Conservation (phyloP, 2,113 vertebrate genomes). For the Cololabis saira region DNA sequence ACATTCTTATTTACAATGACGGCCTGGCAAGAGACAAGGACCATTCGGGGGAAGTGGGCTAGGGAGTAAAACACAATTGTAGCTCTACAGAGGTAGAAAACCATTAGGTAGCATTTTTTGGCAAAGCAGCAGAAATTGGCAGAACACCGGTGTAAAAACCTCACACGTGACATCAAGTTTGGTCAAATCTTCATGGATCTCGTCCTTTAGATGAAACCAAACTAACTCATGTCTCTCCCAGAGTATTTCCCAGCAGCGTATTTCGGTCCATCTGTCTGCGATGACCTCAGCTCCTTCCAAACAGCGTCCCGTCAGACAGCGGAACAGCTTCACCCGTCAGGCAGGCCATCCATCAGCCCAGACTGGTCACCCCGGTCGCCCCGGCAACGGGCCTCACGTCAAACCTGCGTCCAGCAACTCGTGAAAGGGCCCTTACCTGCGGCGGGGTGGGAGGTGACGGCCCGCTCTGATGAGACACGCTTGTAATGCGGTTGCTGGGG, state of each 20-base stretch:
- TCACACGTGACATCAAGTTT: neutral
- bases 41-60: too few species aligned
- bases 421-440: slow-evolving; percentile 47
- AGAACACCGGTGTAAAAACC: too few species aligned
- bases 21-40: too few species aligned
- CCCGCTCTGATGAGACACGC: slow-evolving; percentile 28
- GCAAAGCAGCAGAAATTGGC: too few species aligned
- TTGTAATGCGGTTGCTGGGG: slow-evolving; percentile 34
- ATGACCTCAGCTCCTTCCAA: slow-evolving; percentile 46
- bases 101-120: too few species aligned
- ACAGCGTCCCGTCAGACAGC: slow-evolving; percentile 29
- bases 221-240: neutral
- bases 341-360: slow-evolving; percentile 54
- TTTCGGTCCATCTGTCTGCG: slow-evolving; percentile 1
- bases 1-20: too few species aligned
- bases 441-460: slow-evolving; percentile 63
- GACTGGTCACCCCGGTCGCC: slow-evolving; percentile 45
- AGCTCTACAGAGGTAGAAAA: too few species aligned
- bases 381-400: slow-evolving; percentile 40
- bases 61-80: too few species aligned
- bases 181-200: neutral
- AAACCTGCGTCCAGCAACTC: slow-evolving; percentile 70
- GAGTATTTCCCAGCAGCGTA: slow-evolving; percentile 5
- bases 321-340: slow-evolving; percentile 10
- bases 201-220: neutral